Base-by-base conservation (phyloP, 1,140 invertebrate species). In the Calliopsis andreniformis region DNA sequence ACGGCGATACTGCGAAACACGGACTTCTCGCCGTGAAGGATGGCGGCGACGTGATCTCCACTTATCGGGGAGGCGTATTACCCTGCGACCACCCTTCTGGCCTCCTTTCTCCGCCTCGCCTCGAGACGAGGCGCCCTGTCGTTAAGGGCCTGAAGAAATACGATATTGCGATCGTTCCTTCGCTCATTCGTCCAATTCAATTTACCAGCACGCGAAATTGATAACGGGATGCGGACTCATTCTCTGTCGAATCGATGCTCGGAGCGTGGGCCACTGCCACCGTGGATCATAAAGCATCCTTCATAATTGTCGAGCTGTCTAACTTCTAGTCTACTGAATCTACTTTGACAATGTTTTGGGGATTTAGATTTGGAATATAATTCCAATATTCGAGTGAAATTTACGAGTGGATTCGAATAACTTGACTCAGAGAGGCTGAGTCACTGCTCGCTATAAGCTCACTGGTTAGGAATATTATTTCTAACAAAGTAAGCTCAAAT, bases 1-100 rank as follows among this genome's bases (percentile, higher is more conserved):
- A 86, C 83, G 83, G 70, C 79, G 84, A 86, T 85, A 86, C 84
- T 76, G 62, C 56, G 61, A 82, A 80, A 70, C 64, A 82, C 69
- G 55, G 20, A n/a, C 20, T 25, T 45, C 45, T 56, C 39, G 43
- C 20, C 23, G 25, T 53, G 66, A 76, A 69, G 55, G 73, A 76
- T 69, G 73, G 64, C 53, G 67, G 56, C 55, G 53, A 76, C 64
- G 72, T 76, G 72, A 69, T 61, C 64, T 59, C n/a, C 55, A 14
- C 72, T 75, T 75, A 75, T 75, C 62, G 62, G 30, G n/a, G n/a
- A 75, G 67, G 39, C 51, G 43, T 67, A 75, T 75, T 67, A 75
- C 63, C 20, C 14, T 25, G 62, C 49, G 35, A 56, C 51, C 58
- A 35, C 35, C 25, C 39, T 12, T 3, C 35, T 5, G 7, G 47